These are phyloP conservation scores for Carassius gibelio DNA, from an alignment of 2,113 vertebrate genomes.

Conservation along the genomic window DNA sequence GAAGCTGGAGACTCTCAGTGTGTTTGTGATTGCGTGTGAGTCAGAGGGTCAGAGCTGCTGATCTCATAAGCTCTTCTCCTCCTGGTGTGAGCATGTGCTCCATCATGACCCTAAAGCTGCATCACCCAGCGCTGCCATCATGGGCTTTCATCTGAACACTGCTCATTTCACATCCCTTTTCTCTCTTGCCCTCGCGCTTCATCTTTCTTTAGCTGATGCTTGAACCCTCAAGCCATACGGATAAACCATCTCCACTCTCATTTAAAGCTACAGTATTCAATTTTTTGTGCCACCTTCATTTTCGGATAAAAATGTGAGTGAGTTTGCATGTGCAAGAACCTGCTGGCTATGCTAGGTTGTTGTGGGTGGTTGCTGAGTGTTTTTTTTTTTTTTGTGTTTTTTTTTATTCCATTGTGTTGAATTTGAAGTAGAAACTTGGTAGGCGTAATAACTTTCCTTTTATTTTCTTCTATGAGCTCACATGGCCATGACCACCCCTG, in stretches of 20 bases:
- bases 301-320: neutral
- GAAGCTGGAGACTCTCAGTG: neutral
- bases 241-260: neutral
- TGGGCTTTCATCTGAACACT: conserved; percentile 1
- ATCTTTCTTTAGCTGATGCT: neutral
- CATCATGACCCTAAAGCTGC: neutral
- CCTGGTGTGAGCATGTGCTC: conserved; percentile 10
- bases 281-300: neutral
- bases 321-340: neutral
- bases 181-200: neutral
- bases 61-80: neutral
- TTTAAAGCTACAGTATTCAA: neutral
- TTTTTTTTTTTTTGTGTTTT: neutral
- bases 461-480: neutral
- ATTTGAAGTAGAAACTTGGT: neutral
- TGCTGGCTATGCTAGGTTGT: neutral
- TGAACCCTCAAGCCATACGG: neutral
- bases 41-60: conserved; percentile 1
- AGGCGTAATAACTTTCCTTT: neutral
- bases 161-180: conserved; percentile 30
- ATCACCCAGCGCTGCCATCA: neutral
- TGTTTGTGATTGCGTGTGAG: conserved; percentile 16
- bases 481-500: neutral
- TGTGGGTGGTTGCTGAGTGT: neutral
- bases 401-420: neutral